Base-by-base conservation (phyloP, 2,113 vertebrate species). In the Proterorhinus semilunaris region DNA sequence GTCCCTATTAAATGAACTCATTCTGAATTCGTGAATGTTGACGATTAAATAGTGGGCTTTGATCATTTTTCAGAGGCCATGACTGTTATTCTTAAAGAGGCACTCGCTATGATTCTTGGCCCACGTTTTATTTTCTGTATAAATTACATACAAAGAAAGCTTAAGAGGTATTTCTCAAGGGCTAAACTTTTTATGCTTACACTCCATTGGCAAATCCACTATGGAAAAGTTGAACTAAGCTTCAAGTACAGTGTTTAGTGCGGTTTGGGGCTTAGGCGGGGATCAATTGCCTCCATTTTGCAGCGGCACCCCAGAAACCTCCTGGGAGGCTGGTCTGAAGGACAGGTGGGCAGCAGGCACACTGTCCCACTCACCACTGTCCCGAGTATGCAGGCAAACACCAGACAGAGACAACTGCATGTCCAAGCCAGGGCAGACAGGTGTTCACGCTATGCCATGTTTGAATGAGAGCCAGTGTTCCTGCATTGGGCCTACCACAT, bases 91-190 rank as follows among this genome's bases (percentile, higher is more conserved):
- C 87, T 92, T 90, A 87, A 89, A 88, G 89, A 91, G 90, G 89
- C 87, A 80, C 82, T 86, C 88, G 84, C 75, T 92, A 75, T 92
- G 90, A 88, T 89, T 91, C 81, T 92, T 93, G 91, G 90, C 91
- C 43, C 36, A 48, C 36, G 70, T 21, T 64, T 78, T 91, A 83
- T 92, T 92, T 92, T 93, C 90, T 91, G 85, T 91, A 82, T 90
- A 92, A 92, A 92, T 92, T 83, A 90, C 90, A 89, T 85, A 91
- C 89, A 92, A 91, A 91, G 89, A 91, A 91, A 87, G 83, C 90
- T 90, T 90, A 91, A 89, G 84, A 91, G 89, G 88, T 92, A 90
- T 91, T 93, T 91, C 89, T 92, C 89, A 89, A 87, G 87, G 88
- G 89, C 90, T 91, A 84, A 65, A 88, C 77, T 82, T 88, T 88